These are phyloP conservation scores for Ochropleura plecta DNA, from an alignment of 2,888 invertebrate genomes.

Conservation along the genomic window DNA sequence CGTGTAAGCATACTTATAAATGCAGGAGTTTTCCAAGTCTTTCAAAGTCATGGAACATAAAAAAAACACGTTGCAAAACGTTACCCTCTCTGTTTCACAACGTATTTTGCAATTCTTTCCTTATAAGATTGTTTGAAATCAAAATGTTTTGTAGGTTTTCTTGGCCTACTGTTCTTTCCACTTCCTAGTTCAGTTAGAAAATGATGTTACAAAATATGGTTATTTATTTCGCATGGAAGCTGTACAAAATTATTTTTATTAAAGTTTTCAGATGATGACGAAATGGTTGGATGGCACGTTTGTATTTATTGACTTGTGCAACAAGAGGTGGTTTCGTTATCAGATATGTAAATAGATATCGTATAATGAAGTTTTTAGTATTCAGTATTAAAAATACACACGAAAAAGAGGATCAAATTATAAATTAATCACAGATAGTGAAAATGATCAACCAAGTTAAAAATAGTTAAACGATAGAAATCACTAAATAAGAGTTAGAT, in stretches of 20 bases:
- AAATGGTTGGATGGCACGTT: background rate
- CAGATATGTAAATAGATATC: background rate
- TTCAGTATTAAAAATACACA: background rate
- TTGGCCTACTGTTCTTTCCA: background rate
- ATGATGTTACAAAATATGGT: background rate
- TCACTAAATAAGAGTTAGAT: no score
- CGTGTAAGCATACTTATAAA: conserved; percentile 36
- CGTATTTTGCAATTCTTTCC: background rate
- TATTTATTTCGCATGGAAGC: background rate
- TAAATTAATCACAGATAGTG: no score
- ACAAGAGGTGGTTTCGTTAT: background rate
- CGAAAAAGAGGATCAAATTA: background rate
- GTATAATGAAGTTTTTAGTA: background rate
- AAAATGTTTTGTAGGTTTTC: background rate
- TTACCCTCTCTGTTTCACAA: conserved; percentile 8
- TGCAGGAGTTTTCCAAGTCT: conserved; percentile 24
- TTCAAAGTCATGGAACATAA: conserved; percentile 17
- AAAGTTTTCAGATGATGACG: background rate
- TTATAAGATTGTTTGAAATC: background rate
- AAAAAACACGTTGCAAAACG: conserved; percentile 19
- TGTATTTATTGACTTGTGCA: background rate
- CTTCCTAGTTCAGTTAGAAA: background rate
- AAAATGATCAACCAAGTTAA: no score
- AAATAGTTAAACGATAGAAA: no score
- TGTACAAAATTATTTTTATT: background rate